A percentile compares a stretch with the other conserved stretches of the same genome.
These are phyloP conservation scores for Furcula furcula DNA, from an alignment of 2,888 invertebrate species.

Conservation along the genomic window DNA sequence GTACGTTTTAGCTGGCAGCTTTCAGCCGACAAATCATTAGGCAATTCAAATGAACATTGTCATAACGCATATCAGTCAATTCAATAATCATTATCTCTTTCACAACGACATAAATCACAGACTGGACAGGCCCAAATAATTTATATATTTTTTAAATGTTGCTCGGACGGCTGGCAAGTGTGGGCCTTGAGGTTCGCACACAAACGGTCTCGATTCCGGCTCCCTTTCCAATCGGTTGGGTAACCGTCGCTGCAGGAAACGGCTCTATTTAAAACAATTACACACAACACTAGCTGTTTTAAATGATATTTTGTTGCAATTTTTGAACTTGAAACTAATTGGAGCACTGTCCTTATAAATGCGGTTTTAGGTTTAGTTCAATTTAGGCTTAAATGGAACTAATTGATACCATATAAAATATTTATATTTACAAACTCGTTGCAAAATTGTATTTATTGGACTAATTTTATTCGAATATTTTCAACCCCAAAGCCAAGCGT, in stretches of 20 bases:
- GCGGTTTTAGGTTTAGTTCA: too few species aligned
- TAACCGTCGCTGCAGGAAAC: slow-evolving; percentile 42
- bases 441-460: too few species aligned
- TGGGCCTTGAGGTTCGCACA: slow-evolving; percentile 61
- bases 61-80: slow-evolving; percentile 8
- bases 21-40: too few species aligned
- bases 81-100: slow-evolving; percentile 18
- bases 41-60: too few species aligned
- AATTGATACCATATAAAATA: too few species aligned
- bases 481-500: too few species aligned
- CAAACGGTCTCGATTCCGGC: slow-evolving; percentile 56
- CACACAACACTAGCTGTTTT: slow-evolving; percentile 21
- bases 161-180: slow-evolving; percentile 34
- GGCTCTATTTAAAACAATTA: slow-evolving; percentile 50
- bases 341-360: background rate
- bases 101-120: slow-evolving; percentile 33
- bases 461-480: too few species aligned
- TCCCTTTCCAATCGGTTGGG: slow-evolving; percentile 70
- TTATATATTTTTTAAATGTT: slow-evolving; percentile 50
- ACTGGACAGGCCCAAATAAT: slow-evolving; percentile 32
- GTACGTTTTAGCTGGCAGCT: too few species aligned
- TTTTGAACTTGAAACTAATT: background rate
- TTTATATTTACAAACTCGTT: too few species aligned
- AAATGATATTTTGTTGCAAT: slow-evolving; percentile 25
- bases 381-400: too few species aligned